Percentiles rank a stretch among this genome's conserved stretches.
phyloP scores from a whole-genome alignment of 1,140 invertebrate genomes.

The Tetragnatha versicolor region DNA sequence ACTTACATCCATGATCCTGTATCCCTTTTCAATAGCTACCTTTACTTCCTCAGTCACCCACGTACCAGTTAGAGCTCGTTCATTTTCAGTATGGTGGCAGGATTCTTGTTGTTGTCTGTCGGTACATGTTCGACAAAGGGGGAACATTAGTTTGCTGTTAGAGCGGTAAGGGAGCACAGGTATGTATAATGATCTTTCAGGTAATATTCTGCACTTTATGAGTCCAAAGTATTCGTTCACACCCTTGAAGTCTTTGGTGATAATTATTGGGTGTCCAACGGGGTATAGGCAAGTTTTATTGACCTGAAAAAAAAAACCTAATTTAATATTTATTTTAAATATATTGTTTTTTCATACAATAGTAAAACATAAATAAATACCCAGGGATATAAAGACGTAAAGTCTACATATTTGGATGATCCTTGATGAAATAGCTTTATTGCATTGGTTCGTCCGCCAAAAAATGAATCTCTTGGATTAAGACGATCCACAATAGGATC shows the following conservation, averaged over 20 bases:
- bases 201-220: background rate
- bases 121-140: conserved; percentile 57
- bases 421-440: conserved; percentile 21
- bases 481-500: background rate
- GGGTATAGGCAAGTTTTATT: background rate
- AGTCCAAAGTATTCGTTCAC: background rate
- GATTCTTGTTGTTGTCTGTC: background rate
- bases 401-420: background rate
- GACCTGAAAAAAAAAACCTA: background rate
- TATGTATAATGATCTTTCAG: background rate
- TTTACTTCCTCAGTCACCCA: conserved; percentile 63
- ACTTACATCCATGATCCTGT: conserved; percentile 48
- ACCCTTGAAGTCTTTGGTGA: background rate
- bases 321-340: background rate
- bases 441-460: conserved; percentile 25
- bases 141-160: conserved; percentile 42
- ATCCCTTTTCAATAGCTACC: conserved; percentile 61
- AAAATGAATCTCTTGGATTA: conserved; percentile 4
- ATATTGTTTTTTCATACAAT: background rate
- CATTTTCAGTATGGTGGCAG: conserved; percentile 59
- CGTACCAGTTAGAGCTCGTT: conserved; percentile 62
- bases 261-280: conserved; percentile 10
- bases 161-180: background rate
- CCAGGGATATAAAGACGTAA: conserved; percentile 15
- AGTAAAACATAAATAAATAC: background rate